These are phyloP conservation scores for Pseudochirops cupreus DNA, from an alignment of 2,797 vertebrate species.

Conservation along the genomic window DNA sequence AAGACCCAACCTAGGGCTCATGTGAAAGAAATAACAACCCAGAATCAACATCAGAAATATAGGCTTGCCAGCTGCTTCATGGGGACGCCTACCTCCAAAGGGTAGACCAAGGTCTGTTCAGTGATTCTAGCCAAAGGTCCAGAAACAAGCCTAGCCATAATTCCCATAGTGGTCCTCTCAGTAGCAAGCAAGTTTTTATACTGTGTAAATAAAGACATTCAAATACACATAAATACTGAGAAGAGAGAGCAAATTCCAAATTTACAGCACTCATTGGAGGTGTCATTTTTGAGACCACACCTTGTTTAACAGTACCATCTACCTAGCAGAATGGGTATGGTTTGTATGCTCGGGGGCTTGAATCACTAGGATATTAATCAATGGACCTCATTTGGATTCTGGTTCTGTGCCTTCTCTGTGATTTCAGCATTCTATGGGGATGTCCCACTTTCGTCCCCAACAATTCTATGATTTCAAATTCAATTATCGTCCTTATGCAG, in stretches of 20 bases:
- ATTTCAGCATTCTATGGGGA: neutral
- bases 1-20: conserved; percentile 3
- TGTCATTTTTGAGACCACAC: neutral
- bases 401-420: neutral
- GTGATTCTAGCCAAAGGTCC: conserved; percentile 95
- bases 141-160: conserved; percentile 92
- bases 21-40: conserved; percentile 5
- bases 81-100: conserved; percentile 91
- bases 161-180: conserved; percentile 88
- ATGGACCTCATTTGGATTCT: neutral
- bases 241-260: conserved; percentile 36
- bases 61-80: conserved; percentile 31
- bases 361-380: neutral
- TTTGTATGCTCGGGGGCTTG: neutral
- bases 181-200: conserved; percentile 93
- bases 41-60: conserved; percentile 33
- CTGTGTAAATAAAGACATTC: conserved; percentile 82
- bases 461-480: neutral
- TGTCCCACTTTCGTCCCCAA: too few relatives aligned
- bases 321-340: neutral
- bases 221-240: conserved; percentile 62
- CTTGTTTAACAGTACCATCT: neutral
- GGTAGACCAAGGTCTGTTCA: conserved; percentile 94
- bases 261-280: conserved; percentile 36
- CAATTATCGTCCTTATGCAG: neutral